These are phyloP conservation scores for Dolichomitus sp. DNA, from an alignment of 2,888 invertebrate genomes.

Conservation along the genomic window DNA sequence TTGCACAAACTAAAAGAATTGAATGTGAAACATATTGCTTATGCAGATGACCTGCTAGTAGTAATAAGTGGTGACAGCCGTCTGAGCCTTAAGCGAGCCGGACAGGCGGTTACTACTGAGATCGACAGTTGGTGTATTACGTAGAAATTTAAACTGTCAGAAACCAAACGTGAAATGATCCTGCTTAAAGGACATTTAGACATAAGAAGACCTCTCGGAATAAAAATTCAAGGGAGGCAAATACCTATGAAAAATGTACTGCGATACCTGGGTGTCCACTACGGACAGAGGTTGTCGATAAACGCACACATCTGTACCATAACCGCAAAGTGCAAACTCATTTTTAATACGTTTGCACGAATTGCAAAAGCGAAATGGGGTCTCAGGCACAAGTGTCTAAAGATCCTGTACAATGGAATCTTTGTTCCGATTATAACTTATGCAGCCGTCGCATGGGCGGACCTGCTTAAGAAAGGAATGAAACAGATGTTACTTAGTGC, in stretches of 20 bases:
- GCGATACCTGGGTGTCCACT: slow-evolving; percentile 45
- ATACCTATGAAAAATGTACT: slow-evolving; percentile 4
- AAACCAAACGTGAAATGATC: slow-evolving; percentile 29
- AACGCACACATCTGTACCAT: slow-evolving; percentile 6
- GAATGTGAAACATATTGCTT: slow-evolving; percentile 44
- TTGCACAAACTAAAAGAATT: slow-evolving; percentile 43
- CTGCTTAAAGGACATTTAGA: slow-evolving; percentile 22
- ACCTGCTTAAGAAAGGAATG: background rate
- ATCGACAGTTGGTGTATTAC: slow-evolving; percentile 36
- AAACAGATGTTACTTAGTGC: background rate
- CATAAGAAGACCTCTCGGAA: background rate
- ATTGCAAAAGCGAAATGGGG: slow-evolving; percentile 61
- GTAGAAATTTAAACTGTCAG: slow-evolving; percentile 35
- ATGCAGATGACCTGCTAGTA: slow-evolving; percentile 62
- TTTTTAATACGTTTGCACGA: slow-evolving; percentile 25
- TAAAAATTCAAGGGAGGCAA: background rate
- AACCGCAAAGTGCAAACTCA: background rate
- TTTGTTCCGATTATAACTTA: slow-evolving; percentile 20
- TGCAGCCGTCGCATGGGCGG: slow-evolving; percentile 53
- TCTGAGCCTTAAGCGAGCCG: background rate
- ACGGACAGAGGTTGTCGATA: slow-evolving; percentile 45
- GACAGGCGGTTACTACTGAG: background rate
- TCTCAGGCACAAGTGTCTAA: slow-evolving; percentile 21
- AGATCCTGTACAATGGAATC: slow-evolving; percentile 45
- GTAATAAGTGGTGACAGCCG: slow-evolving; percentile 45